Evolutionary conservation across 64 coral and sea anemone species (phyloP).

Genomic region (Actinia equina): DNA sequence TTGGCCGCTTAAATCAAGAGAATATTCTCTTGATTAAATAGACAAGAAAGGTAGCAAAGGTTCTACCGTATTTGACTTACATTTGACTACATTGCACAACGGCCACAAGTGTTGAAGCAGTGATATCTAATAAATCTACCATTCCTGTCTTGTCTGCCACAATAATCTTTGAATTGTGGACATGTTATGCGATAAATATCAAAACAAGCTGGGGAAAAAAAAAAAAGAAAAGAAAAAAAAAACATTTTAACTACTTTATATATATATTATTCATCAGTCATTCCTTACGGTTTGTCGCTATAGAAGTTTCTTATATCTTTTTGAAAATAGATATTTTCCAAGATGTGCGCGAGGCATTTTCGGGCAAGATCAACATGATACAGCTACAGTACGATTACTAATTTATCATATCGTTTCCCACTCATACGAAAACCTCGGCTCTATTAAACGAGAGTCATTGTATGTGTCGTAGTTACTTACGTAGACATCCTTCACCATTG

Average conservation of each 20-base stretch:
- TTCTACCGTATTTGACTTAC: too few relatives aligned
- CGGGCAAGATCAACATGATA: too few relatives aligned
- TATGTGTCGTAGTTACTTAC: background rate
- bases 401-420: too few relatives aligned
- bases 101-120: conserved; percentile 5
- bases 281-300: too few relatives aligned
- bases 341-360: too few relatives aligned
- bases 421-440: too few relatives aligned
- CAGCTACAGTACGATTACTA: too few relatives aligned
- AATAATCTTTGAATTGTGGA: conserved; percentile 12
- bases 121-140: conserved; percentile 21
- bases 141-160: conserved; percentile 1
- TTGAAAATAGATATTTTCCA: too few relatives aligned
- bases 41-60: background rate
- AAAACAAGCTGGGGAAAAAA: background rate
- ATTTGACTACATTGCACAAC: background rate
- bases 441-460: background rate
- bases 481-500: background rate
- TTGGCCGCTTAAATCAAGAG: too few relatives aligned
- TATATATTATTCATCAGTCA: too few relatives aligned
- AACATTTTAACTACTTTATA: too few relatives aligned
- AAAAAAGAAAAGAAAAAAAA: background rate
- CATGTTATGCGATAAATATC: background rate
- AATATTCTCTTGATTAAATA: background rate
- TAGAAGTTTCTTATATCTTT: too few relatives aligned